Evolutionary conservation across 2,888 invertebrate genomes (phyloP).

Genomic region (Cryptocheilus praepositus): DNA sequence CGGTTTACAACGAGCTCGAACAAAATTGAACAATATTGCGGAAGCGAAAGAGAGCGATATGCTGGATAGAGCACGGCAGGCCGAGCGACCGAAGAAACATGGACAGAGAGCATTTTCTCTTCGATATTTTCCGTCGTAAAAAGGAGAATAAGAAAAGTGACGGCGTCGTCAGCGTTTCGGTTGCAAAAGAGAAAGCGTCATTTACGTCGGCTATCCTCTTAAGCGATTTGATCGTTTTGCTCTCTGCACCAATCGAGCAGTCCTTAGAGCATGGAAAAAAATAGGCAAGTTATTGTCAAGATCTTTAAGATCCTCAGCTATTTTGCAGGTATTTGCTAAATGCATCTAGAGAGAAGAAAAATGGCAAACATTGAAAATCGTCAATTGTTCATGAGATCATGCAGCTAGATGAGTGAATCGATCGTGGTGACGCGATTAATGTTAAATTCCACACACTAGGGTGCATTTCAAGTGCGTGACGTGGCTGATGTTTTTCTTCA

Average conservation of each 20-base stretch:
- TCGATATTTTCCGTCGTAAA: slow-evolving; percentile 1
- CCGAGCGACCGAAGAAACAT: slow-evolving; percentile 71
- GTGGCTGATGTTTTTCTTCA: no score
- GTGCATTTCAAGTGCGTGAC: no score
- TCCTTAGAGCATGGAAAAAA: slow-evolving; percentile 38
- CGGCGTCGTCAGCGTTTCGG: no score
- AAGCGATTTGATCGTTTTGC: slow-evolving; percentile 29
- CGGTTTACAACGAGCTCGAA: slow-evolving; percentile 35
- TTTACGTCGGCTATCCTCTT: not conserved
- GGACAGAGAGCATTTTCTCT: slow-evolving; percentile 59
- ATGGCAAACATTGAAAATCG: not conserved
- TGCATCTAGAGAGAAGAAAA: not conserved
- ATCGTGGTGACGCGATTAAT: no score
- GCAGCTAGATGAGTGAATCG: not conserved
- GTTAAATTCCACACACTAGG: no score
- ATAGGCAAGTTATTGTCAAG: slow-evolving; percentile 29
- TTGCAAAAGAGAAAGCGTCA: not conserved
- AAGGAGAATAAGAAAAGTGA: not conserved
- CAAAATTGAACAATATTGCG: slow-evolving; percentile 31
- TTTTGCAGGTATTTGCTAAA: not conserved
- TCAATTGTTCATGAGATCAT: not conserved
- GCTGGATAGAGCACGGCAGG: slow-evolving; percentile 62
- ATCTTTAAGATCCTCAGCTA: slow-evolving; percentile 10
- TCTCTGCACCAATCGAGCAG: slow-evolving; percentile 48
- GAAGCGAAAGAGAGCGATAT: slow-evolving; percentile 45